Evolutionary conservation across 2,797 vertebrate genomes (phyloP).

Genomic region (Falco berigora): DNA sequence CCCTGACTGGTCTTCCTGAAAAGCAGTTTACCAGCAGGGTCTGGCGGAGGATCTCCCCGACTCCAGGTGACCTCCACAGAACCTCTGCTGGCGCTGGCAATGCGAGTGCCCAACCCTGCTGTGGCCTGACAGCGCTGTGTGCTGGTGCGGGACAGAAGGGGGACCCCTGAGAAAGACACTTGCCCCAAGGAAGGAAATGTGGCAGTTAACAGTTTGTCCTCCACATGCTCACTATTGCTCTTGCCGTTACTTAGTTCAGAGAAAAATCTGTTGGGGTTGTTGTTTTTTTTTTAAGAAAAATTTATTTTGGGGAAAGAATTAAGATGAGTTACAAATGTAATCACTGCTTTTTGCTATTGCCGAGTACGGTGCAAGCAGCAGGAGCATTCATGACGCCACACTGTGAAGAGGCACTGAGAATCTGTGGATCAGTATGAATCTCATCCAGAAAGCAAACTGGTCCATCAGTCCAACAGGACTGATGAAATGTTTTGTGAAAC

Average conservation of each 20-base stretch:
- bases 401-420: neutral
- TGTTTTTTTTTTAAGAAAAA: neutral
- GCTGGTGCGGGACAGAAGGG: neutral
- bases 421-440: neutral
- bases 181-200: rapidly evolving
- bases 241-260: neutral
- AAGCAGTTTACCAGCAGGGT: neutral
- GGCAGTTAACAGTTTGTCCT: neutral
- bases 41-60: neutral
- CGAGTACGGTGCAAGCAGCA: rapidly evolving
- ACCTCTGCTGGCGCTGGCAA: neutral
- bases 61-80: neutral
- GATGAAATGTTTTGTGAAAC: neutral
- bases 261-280: rapidly evolving
- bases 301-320: neutral
- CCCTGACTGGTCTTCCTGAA: neutral
- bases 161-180: neutral
- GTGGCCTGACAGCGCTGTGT: neutral
- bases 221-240: neutral
- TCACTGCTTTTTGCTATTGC: neutral
- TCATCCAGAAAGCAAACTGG: neutral
- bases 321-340: neutral
- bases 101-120: neutral
- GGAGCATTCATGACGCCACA: rapidly evolving
- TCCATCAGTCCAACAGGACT: neutral